A percentile compares a stretch with the other conserved stretches of the same genome.
phyloP scores from a whole-genome alignment of 2,797 vertebrate genomes.

The Chelmon rostratus region DNA sequence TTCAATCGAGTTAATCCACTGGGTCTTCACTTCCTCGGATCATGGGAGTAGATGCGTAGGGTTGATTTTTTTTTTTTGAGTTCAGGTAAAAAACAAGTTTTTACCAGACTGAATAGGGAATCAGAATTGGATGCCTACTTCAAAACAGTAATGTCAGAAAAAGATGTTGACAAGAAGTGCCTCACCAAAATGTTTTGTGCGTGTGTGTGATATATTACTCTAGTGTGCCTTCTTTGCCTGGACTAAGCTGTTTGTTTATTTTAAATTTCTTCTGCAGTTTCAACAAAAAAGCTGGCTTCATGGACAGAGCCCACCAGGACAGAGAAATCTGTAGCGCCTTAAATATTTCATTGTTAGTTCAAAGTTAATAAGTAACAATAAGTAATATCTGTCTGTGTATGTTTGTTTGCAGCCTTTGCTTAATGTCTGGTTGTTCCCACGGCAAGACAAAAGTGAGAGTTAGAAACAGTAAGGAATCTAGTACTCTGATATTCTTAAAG shows the following conservation, averaged over 20 bases:
- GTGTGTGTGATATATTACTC: neutral
- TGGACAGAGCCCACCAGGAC: neutral
- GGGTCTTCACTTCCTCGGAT: no score
- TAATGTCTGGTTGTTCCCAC: neutral
- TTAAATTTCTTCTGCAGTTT: neutral
- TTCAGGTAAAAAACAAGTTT: no score
- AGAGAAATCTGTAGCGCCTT: neutral
- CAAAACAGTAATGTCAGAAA: neutral
- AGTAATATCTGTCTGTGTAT: neutral
- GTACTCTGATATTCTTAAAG: neutral
- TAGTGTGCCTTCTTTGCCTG: neutral
- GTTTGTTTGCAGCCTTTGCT: neutral
- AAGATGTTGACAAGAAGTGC: neutral
- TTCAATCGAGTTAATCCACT: no score
- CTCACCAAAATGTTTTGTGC: neutral
- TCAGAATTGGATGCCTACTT: no score
- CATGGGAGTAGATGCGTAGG: no score
- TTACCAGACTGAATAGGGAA: no score
- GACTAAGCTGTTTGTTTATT: neutral
- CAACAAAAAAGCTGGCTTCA: neutral
- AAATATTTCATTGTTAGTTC: neutral
- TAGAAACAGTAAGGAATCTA: neutral
- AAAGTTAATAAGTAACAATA: neutral
- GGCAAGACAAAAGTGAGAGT: neutral
- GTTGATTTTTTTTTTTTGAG: no score